Percentiles rank a stretch among this genome's conserved stretches.
phyloP scores from a whole-genome alignment of 1,140 invertebrate genomes.

The Ptiloglossa arizonensis region DNA sequence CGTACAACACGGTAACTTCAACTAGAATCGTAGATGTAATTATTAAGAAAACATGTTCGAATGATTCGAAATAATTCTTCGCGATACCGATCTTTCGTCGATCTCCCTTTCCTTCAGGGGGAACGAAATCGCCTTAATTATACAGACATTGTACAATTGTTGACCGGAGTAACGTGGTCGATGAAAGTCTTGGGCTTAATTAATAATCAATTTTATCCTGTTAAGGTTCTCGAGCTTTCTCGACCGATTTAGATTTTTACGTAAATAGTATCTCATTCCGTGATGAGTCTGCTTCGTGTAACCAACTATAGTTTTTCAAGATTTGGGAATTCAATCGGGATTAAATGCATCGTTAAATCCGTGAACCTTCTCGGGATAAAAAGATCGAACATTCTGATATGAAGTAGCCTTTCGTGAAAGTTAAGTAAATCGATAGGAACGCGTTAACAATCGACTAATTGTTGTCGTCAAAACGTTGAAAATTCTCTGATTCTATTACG shows the following conservation, averaged over 20 bases:
- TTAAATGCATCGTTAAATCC: background rate
- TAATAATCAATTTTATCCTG: background rate
- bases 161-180: no score
- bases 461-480: no score
- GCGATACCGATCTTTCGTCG: background rate
- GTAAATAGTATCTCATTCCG: background rate
- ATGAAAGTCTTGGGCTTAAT: background rate
- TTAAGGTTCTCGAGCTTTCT: background rate
- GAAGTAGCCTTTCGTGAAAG: background rate
- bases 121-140: background rate
- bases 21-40: constrained; percentile 9
- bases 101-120: background rate
- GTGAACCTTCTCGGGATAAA: background rate
- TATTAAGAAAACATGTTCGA: no score
- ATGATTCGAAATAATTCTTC: background rate
- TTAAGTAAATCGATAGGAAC: background rate
- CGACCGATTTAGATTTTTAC: background rate
- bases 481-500: no score
- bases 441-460: background rate
- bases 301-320: no score
- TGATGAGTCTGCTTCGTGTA: no score
- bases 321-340: background rate
- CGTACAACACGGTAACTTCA: background rate
- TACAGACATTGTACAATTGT: background rate
- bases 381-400: background rate